These are phyloP conservation scores for Opisthograptis luteolata DNA, from an alignment of 2,888 invertebrate species.

Conservation along the genomic window DNA sequence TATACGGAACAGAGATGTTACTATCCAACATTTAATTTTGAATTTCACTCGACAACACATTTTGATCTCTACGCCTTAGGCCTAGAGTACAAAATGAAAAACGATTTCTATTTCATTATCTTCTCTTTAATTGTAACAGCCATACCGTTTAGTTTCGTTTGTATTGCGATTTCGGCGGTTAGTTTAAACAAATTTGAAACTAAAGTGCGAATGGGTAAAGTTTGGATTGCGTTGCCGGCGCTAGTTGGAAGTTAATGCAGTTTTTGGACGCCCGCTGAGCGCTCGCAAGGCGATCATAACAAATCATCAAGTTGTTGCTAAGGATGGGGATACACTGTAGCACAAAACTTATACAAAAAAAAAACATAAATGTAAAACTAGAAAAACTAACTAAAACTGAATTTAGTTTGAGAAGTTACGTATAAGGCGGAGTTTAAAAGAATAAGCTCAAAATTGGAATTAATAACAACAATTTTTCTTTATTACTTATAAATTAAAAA, in stretches of 20 bases:
- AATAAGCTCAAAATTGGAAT: too few relatives aligned
- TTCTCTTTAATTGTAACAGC: conserved; percentile 74
- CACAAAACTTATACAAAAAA: conserved; percentile 11
- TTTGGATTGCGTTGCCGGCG: conserved; percentile 47
- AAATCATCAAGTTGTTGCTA: conserved; percentile 69
- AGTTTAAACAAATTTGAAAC: conserved; percentile 40
- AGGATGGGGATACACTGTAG: conserved; percentile 46
- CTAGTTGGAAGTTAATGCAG: conserved; percentile 59
- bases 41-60: conserved; percentile 40
- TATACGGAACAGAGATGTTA: conserved; percentile 69
- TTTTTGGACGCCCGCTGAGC: conserved; percentile 75
- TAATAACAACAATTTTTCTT: too few relatives aligned
- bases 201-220: conserved; percentile 44
- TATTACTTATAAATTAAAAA: too few relatives aligned
- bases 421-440: too few relatives aligned
- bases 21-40: conserved; percentile 62
- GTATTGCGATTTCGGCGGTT: conserved; percentile 67
- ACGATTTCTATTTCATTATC: conserved; percentile 57
- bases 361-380: neutral
- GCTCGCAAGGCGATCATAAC: conserved; percentile 74
- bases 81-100: conserved; percentile 41
- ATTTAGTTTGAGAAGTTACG: too few relatives aligned
- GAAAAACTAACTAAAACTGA: too few relatives aligned
- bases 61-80: conserved; percentile 36
- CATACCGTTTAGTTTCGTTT: conserved; percentile 74